Conservation (phyloP, 2,888 invertebrate genomes). For the Xestia rhomboidea region DNA sequence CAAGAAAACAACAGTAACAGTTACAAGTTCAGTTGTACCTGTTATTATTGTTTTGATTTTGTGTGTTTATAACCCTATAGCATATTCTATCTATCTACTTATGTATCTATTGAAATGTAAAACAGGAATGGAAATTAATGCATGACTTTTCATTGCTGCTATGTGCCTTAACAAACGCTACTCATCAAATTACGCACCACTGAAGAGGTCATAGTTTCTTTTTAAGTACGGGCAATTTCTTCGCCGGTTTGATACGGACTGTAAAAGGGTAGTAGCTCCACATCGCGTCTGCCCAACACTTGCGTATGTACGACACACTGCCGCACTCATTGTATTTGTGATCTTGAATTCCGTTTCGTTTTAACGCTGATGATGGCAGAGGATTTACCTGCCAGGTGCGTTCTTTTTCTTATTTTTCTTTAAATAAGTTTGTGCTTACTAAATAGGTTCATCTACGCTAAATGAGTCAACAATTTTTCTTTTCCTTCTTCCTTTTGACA, state of each 20-base stretch:
- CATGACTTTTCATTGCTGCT: conserved; percentile 6
- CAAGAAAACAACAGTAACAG: conserved; percentile 7
- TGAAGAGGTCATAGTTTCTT: conserved; percentile 73
- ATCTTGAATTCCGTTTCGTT: conserved; percentile 87
- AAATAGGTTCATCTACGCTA: conserved; percentile 18
- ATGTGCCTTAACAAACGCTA: conserved; percentile 16
- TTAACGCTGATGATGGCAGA: conserved; percentile 85
- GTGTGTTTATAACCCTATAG: neutral
- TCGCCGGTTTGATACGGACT: conserved; percentile 80
- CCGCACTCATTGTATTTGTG: conserved; percentile 82
- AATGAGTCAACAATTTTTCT: conserved; percentile 70
- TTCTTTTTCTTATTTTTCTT: conserved; percentile 52
- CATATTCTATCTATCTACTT: conserved; percentile 1
- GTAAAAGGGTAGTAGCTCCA: conserved; percentile 78
- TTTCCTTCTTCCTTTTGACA: conserved; percentile 78
- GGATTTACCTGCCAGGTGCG: conserved; percentile 80
- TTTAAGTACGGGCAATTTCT: conserved; percentile 80
- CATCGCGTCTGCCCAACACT: conserved; percentile 79
- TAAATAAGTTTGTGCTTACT: neutral
- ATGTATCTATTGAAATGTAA: neutral
- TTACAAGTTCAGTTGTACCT: neutral
- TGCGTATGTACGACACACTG: conserved; percentile 83
- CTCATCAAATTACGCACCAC: conserved; percentile 74
- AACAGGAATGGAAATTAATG: conserved; percentile 3
- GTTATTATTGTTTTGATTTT: neutral